Conservation (phyloP, 2,888 invertebrate species). For the Nomada goodeniana region DNA sequence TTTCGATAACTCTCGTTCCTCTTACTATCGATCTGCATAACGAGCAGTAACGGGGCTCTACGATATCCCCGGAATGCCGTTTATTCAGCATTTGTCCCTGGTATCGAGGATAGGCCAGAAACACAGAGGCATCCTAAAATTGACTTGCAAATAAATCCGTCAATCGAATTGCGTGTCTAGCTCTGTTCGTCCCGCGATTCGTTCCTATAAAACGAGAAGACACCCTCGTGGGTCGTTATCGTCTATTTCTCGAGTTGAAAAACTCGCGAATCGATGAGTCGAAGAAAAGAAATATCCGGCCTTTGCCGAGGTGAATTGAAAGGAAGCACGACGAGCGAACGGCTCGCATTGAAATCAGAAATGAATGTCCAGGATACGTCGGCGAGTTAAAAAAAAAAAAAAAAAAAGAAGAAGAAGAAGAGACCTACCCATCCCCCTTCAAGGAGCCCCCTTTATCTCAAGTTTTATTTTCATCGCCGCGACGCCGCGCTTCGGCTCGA, state of each 20-base stretch:
- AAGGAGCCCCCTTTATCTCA: constrained; percentile 38
- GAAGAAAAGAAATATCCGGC: constrained; percentile 61
- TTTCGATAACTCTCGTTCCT: not conserved
- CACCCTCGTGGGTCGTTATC: constrained; percentile 43
- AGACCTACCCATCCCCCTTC: not conserved
- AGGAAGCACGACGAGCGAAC: constrained; percentile 43
- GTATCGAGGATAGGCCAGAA: not conserved
- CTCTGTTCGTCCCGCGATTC: constrained; percentile 24
- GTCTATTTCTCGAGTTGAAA: constrained; percentile 32
- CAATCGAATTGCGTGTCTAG: not conserved
- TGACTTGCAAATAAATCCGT: constrained; percentile 55
- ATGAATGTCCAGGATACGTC: constrained; percentile 61
- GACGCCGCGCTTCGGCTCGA: constrained; percentile 22
- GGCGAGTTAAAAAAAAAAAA: constrained; percentile 11
- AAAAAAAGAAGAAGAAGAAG: not conserved
- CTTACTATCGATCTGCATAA: not conserved
- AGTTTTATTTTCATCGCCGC: constrained; percentile 56
- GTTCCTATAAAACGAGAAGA: constrained; percentile 18
- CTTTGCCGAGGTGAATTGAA: constrained; percentile 46
- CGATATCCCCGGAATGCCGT: not conserved
- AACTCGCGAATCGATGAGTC: constrained; percentile 43
- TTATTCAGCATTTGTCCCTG: not conserved
- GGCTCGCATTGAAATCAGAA: constrained; percentile 59
- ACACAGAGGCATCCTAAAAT: constrained; percentile 11
- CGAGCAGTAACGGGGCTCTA: not conserved